These are phyloP conservation scores for Turdus rufiventris DNA, from an alignment of 2,113 vertebrate species.

Conservation along the genomic window DNA sequence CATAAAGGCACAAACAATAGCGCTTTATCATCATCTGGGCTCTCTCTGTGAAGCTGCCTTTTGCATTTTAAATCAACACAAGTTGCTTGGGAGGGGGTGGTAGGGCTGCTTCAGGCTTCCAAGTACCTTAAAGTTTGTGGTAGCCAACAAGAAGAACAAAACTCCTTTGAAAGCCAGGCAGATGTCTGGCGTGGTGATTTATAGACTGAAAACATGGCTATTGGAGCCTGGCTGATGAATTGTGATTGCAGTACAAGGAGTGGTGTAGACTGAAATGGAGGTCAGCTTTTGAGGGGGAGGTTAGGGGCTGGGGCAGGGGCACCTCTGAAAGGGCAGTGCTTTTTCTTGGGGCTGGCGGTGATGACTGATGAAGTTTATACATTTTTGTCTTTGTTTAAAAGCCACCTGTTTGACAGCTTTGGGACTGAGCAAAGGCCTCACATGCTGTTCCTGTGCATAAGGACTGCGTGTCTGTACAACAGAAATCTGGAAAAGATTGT, in stretches of 20 bases:
- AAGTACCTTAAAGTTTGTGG: conserved; percentile 36
- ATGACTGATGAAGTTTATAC: conserved; percentile 61
- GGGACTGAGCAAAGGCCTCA: conserved; percentile 8
- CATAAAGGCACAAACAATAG: conserved; percentile 20
- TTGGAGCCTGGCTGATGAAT: conserved; percentile 58
- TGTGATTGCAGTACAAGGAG: conserved; percentile 27
- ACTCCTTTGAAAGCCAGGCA: conserved; percentile 50
- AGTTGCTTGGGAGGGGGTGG: conserved; percentile 25
- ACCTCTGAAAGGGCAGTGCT: conserved; percentile 43
- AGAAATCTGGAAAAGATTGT: background rate
- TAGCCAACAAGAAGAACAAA: conserved; percentile 55
- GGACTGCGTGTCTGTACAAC: background rate
- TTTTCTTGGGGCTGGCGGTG: conserved; percentile 20
- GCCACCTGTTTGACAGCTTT: conserved; percentile 27
- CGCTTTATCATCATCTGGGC: conserved; percentile 47
- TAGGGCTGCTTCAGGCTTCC: background rate
- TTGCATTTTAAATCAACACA: conserved; percentile 42
- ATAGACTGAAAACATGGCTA: conserved; percentile 57
- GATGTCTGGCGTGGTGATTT: conserved; percentile 60
- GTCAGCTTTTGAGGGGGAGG: conserved; percentile 53
- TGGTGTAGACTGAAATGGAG: conserved; percentile 52
- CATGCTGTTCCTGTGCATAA: background rate
- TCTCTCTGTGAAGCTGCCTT: conserved; percentile 30
- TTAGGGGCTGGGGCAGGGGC: conserved; percentile 43
- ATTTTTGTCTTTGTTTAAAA: conserved; percentile 57